phyloP scores from a whole-genome alignment of 2,797 vertebrate genomes.

The Hipposideros larvatus region DNA sequence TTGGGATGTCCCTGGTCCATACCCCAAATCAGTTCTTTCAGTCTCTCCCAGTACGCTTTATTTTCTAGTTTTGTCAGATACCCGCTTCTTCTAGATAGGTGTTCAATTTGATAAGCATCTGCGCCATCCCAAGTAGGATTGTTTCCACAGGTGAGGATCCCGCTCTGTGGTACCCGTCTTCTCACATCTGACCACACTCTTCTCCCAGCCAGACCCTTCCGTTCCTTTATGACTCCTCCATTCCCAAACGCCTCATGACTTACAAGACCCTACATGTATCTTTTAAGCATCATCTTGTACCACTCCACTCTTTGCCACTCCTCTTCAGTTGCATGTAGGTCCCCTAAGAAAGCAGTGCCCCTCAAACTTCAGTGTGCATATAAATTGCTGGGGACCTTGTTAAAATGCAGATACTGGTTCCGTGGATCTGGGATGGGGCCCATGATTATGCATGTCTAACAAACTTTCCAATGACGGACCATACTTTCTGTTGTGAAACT shows the following conservation, averaged over 20 bases:
- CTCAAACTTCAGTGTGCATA: neutral
- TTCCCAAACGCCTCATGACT: fast-evolving
- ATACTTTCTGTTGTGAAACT: neutral
- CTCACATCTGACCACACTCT: neutral
- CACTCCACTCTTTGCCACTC: neutral
- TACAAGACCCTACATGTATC: neutral
- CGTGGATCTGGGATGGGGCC: neutral
- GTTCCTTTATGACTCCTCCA: neutral
- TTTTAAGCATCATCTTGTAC: neutral
- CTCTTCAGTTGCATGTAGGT: neutral
- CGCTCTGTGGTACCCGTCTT: fast-evolving
- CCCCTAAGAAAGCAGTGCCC: neutral
- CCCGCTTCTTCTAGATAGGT: neutral
- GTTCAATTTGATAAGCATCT: neutral
- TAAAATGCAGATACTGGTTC: neutral
- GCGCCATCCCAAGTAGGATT: neutral
- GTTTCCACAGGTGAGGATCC: neutral
- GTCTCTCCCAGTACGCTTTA: neutral
- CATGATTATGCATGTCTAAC: neutral
- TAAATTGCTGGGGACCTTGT: neutral
- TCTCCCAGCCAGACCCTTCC: neutral
- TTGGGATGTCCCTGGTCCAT: neutral
- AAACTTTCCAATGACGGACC: too few relatives aligned
- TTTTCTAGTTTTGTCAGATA: neutral
- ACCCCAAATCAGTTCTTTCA: neutral